Base-by-base conservation (phyloP, 2,113 vertebrate species). In the Heloderma charlesbogerti region DNA sequence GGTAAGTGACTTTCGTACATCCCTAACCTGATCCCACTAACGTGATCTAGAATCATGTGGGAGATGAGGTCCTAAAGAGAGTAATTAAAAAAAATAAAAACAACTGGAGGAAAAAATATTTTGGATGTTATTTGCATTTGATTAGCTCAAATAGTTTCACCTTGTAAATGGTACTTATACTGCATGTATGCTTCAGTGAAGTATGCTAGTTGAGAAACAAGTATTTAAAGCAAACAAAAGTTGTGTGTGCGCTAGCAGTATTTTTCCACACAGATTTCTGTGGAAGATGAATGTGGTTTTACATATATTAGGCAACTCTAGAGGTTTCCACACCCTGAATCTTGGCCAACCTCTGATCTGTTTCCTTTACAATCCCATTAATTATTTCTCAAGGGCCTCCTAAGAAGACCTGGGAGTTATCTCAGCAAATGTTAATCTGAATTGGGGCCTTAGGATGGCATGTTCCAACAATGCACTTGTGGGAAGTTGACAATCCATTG, bases 171-270 rank as follows among this genome's bases (percentile, higher is more conserved):
- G 77, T 77, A 85, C 87, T 92, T 51, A 72, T 91, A 27, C 29
- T 89, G 43, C 43, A 92, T 75, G 27, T 27, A 91, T 80, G 48
- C 34, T 27, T 93, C 60, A 63, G 86, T 93, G 87, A 95, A 95
- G 91, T 95, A 94, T 89, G 93, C 22, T 91, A 85, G 67, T 95
- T 92, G 92, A 94, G 80, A 95, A 84, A 95, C 34, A 34, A 66
- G 54, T 81, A 34, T 92, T 95, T 95, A 91, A 96, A 92, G 81
- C 12, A 37, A 87, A 71, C n/a, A 66, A 80, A 77, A 54, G n/a
- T 34, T 88, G 88, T 34, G 87, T 83, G 88, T 92, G 86, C 71
- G 90, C 81, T 85, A 85, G 57, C 57, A 75, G 92, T 74, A 43
- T 92, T 92, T 93, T 90, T 94, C 54, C 60, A 48, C 88, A 89